A percentile compares a stretch with the other conserved stretches of the same genome.
Evolutionary conservation across 2,797 vertebrate species (phyloP).

Genomic region (Bradypus variegatus): DNA sequence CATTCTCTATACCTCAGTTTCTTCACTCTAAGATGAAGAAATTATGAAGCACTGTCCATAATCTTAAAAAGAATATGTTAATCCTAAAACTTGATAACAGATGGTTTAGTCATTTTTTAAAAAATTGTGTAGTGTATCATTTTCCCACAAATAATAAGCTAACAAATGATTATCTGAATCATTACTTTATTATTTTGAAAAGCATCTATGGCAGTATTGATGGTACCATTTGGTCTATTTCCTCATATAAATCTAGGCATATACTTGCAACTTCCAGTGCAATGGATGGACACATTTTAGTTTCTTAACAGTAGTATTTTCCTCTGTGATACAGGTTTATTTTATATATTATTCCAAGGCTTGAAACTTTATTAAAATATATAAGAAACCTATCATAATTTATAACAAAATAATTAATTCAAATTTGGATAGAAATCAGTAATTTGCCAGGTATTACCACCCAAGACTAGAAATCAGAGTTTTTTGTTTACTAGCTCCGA

Average conservation of each 20-base stretch:
- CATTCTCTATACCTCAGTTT: neutral
- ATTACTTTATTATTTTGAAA: conserved; percentile 1
- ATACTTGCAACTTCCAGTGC: neutral
- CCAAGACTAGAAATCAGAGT: neutral
- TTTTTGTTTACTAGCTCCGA: neutral
- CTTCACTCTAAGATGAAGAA: neutral
- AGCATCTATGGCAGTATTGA: neutral
- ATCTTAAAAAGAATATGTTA: neutral
- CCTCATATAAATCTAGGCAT: neutral
- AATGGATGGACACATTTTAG: neutral
- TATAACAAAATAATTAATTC: conserved; percentile 22
- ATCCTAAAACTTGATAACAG: neutral
- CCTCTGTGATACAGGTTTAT: neutral
- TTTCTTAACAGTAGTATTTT: neutral
- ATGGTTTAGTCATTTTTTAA: neutral
- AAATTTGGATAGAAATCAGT: neutral
- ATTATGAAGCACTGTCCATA: neutral
- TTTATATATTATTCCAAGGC: neutral
- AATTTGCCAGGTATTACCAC: neutral
- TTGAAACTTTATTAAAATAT: neutral
- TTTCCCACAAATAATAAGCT: neutral
- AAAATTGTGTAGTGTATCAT: neutral
- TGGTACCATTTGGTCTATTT: neutral
- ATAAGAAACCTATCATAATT: neutral
- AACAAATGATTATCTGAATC: neutral